phyloP scores from a whole-genome alignment of 2,888 invertebrate genomes.

The Physocephala rufipes region DNA sequence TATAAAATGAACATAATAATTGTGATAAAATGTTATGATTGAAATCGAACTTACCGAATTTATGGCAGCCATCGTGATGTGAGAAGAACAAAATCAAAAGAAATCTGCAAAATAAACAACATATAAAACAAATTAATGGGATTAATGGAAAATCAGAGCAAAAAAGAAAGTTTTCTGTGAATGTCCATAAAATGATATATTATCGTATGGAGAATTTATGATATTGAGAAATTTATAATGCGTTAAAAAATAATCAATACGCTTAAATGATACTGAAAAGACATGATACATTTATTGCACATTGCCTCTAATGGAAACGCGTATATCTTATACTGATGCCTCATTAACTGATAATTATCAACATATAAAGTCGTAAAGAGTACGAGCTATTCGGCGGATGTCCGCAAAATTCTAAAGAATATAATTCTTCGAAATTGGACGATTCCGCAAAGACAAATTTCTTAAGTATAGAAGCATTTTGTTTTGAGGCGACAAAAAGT shows the following conservation, averaged over 20 bases:
- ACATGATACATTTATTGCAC: slow-evolving; percentile 23
- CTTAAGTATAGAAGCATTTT: too few relatives aligned
- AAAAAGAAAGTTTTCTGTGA: slow-evolving; percentile 8
- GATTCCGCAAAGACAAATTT: too few relatives aligned
- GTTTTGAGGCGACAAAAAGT: too few relatives aligned
- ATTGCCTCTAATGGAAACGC: slow-evolving; percentile 7
- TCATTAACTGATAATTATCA: background rate
- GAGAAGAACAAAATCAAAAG: slow-evolving; percentile 40
- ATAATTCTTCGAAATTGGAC: too few relatives aligned
- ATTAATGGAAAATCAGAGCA: slow-evolving; percentile 32
- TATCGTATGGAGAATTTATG: too few relatives aligned
- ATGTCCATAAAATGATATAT: too few relatives aligned
- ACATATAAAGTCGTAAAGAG: too few relatives aligned
- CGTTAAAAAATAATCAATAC: slow-evolving; percentile 39
- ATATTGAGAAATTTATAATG: slow-evolving; percentile 30
- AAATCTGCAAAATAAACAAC: slow-evolving; percentile 36
- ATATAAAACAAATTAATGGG: slow-evolving; percentile 37
- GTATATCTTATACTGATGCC: too few relatives aligned
- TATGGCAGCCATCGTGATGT: slow-evolving; percentile 62
- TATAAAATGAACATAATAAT: too few relatives aligned
- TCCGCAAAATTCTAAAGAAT: too few relatives aligned
- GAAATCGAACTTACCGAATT: slow-evolving; percentile 65
- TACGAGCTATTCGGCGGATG: too few relatives aligned
- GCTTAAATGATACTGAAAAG: slow-evolving; percentile 38
- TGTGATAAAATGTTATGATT: slow-evolving; percentile 11